Percentiles rank a stretch among this genome's conserved stretches.
These are phyloP conservation scores for Cyprinella venusta DNA, from an alignment of 2,797 vertebrate species.

Conservation along the genomic window DNA sequence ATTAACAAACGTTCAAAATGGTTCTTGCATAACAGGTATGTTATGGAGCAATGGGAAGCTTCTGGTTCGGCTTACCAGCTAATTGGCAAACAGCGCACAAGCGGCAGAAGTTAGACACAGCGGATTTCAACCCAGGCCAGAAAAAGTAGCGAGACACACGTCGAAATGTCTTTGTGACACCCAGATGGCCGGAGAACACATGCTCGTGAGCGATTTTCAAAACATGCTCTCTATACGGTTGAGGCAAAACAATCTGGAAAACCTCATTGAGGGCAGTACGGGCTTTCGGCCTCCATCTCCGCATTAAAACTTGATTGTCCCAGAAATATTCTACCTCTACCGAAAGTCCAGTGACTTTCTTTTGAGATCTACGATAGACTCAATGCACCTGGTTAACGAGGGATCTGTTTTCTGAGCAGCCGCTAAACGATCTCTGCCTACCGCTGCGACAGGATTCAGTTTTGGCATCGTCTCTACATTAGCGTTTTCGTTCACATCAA, in stretches of 20 bases:
- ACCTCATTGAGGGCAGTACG: background rate
- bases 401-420: background rate
- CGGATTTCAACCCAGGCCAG: background rate
- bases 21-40: background rate
- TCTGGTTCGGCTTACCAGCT: background rate
- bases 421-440: too few relatives aligned
- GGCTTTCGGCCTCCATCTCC: background rate
- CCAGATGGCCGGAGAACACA: background rate
- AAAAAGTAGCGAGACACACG: background rate
- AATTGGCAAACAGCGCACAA: background rate
- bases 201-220: too few relatives aligned
- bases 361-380: background rate
- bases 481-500: too few relatives aligned
- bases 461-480: too few relatives aligned
- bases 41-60: background rate
- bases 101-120: background rate
- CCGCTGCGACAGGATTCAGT: too few relatives aligned
- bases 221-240: too few relatives aligned
- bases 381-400: background rate
- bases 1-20: background rate
- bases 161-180: background rate
- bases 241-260: too few relatives aligned
- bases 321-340: background rate
- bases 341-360: too few relatives aligned
- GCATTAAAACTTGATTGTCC: background rate